Percentiles rank a stretch among this genome's conserved stretches.
phyloP scores from a whole-genome alignment of 2,113 vertebrate genomes.

The Ameiurus melas region DNA sequence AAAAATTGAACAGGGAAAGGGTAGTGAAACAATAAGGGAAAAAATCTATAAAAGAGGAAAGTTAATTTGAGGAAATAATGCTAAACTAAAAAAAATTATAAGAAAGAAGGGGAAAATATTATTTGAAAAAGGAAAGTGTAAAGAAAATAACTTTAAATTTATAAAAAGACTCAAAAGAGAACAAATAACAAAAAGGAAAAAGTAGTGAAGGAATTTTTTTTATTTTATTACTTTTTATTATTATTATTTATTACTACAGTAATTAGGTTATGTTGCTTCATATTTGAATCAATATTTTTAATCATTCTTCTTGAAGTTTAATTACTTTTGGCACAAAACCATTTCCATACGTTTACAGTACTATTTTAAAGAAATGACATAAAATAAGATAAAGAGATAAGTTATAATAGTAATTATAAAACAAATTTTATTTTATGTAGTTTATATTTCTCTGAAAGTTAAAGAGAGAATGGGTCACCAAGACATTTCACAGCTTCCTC shows the following conservation, averaged over 20 bases:
- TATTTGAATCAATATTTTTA: too few relatives aligned
- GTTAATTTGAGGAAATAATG: not conserved
- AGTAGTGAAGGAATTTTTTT: too few relatives aligned
- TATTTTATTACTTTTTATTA: not conserved
- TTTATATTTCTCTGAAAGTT: not conserved
- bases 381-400: not conserved
- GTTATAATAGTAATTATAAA: not conserved
- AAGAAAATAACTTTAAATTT: not conserved
- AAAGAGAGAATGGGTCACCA: not conserved
- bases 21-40: too few relatives aligned
- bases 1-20: too few relatives aligned
- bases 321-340: not conserved
- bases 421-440: not conserved
- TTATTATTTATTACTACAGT: not conserved
- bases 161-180: not conserved
- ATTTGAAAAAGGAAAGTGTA: not conserved
- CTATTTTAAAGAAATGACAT: not conserved
- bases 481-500: not conserved
- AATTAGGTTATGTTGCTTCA: not conserved
- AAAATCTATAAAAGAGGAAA: too few relatives aligned
- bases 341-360: not conserved
- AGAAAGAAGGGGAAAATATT: not conserved
- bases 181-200: not conserved
- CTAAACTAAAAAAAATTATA: not conserved
- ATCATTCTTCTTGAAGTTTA: not conserved